Percentiles rank a stretch among this genome's conserved stretches.
Evolutionary conservation across 2,888 invertebrate species (phyloP).

Genomic region (Fabriciana adippe): DNA sequence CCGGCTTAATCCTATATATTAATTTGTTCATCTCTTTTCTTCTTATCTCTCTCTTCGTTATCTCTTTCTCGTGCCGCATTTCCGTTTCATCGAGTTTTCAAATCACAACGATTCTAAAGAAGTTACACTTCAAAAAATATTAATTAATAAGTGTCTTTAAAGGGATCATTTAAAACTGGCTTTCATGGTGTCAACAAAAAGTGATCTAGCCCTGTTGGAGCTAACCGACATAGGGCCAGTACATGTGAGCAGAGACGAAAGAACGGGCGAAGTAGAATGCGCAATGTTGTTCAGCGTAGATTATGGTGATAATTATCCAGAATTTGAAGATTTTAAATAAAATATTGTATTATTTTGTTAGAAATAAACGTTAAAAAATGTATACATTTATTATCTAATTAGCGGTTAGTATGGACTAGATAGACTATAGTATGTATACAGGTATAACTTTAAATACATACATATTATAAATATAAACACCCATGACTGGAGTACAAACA

Average conservation of each 20-base stretch:
- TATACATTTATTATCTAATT: background rate
- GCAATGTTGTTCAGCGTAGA: constrained; percentile 61
- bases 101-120: no score
- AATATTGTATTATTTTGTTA: no score
- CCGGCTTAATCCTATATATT: no score
- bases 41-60: no score
- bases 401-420: no score
- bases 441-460: no score
- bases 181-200: constrained; percentile 64
- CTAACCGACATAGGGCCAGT: constrained; percentile 62
- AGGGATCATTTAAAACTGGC: constrained; percentile 60
- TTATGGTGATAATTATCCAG: constrained; percentile 58
- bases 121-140: background rate
- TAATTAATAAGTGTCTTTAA: constrained; percentile 35
- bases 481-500: no score
- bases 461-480: no score
- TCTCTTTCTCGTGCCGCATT: no score
- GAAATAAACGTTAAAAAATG: no score
- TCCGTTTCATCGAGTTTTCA: background rate
- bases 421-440: no score
- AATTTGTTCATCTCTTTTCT: no score
- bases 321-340: constrained; percentile 62
- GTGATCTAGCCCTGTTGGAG: constrained; percentile 59
- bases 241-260: constrained; percentile 63
- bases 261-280: constrained; percentile 63